Conservation (phyloP, 2,797 vertebrate species). For the Corythornis leucogaster region DNA sequence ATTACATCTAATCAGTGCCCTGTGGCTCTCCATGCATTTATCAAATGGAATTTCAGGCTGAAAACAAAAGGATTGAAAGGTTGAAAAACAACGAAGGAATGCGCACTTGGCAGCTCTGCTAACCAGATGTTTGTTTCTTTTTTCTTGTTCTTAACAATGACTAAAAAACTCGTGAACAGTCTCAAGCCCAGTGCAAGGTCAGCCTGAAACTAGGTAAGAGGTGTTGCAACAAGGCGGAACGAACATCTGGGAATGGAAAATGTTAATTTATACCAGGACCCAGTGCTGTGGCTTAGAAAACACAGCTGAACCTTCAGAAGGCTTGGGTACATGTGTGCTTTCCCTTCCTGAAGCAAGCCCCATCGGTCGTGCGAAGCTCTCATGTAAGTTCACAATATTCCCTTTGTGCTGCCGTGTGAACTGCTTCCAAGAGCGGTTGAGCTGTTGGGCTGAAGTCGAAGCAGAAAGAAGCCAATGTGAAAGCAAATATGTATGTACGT, state of each 20-base stretch:
- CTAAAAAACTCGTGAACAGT: conserved; percentile 59
- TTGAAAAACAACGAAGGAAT: conserved; percentile 67
- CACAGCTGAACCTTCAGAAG: neutral
- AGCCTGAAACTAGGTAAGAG: conserved; percentile 62
- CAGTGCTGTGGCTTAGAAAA: neutral
- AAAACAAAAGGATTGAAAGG: conserved; percentile 63
- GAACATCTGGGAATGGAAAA: conserved; percentile 60
- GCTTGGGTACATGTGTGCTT: neutral
- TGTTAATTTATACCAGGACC: conserved; percentile 44
- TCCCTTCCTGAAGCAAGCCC: neutral
- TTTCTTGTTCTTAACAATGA: conserved; percentile 49
- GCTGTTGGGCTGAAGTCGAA: neutral
- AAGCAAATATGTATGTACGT: rapidly evolving
- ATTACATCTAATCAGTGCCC: conserved; percentile 37
- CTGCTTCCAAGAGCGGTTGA: conserved; percentile 5
- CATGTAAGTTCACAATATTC: neutral
- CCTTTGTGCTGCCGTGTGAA: neutral
- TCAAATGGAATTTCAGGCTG: conserved; percentile 47
- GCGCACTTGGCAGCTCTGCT: conserved; percentile 62
- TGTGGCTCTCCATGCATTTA: conserved; percentile 15
- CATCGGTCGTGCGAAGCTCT: neutral
- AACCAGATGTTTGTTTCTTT: conserved; percentile 72
- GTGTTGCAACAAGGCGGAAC: conserved; percentile 31
- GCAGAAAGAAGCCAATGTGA: neutral
- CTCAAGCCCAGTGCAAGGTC: conserved; percentile 24